These are phyloP conservation scores for Malacoctenus gilli DNA, from an alignment of 2,797 vertebrate species.

Conservation along the genomic window DNA sequence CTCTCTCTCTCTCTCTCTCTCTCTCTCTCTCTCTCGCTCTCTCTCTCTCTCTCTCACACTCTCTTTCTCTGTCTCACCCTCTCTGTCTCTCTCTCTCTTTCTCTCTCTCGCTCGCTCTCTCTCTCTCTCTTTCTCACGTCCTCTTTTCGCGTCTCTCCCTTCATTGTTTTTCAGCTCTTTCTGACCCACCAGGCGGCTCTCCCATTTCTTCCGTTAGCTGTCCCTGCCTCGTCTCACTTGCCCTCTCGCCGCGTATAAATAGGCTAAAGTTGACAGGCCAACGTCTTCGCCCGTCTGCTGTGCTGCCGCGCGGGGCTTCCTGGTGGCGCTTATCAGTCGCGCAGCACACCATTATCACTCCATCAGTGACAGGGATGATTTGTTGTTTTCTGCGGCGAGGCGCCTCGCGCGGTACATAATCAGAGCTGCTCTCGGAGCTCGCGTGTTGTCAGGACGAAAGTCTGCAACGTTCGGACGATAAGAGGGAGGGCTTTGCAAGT, in stretches of 20 bases:
- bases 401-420: conserved; percentile 15
- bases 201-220: conserved; percentile 55
- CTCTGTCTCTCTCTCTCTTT: conserved; percentile 22
- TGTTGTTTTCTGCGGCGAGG: conserved; percentile 61
- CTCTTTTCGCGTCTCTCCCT: neutral
- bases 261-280: conserved; percentile 64
- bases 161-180: conserved; percentile 29
- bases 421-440: conserved; percentile 7
- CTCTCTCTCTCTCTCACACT: too few species aligned
- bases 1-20: too few species aligned
- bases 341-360: conserved; percentile 67
- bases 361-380: conserved; percentile 61
- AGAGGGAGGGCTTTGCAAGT: too few species aligned
- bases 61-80: conserved; percentile 8
- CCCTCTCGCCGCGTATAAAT: conserved; percentile 73
- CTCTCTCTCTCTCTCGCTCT: too few species aligned
- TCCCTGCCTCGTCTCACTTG: conserved; percentile 11
- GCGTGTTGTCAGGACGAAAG: neutral
- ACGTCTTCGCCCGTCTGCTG: conserved; percentile 47
- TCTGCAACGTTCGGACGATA: too few species aligned
- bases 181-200: conserved; percentile 1
- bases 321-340: conserved; percentile 78
- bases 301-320: conserved; percentile 72
- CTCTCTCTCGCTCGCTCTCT: neutral
- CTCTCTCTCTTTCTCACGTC: conserved; percentile 6